phyloP scores from a whole-genome alignment of 2,797 vertebrate species.

The Kryptopterus vitreolus region DNA sequence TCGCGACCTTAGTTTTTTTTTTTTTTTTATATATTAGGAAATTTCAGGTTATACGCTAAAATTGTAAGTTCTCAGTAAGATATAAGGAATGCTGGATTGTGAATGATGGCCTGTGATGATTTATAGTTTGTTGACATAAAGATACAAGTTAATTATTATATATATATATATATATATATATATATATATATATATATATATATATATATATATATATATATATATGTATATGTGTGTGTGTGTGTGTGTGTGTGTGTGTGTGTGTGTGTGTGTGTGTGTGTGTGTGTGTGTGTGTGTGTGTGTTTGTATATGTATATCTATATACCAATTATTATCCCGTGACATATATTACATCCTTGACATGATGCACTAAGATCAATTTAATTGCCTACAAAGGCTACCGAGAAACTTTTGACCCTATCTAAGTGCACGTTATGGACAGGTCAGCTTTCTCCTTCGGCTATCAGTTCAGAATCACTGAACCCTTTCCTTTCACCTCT shows the following conservation, averaged over 20 bases:
- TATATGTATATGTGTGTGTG: no score
- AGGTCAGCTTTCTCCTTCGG: conserved; percentile 75
- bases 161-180: no score
- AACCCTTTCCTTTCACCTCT: conserved; percentile 57
- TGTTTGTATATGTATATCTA: no score
- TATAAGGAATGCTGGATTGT: conserved; percentile 45
- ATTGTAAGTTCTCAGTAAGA: neutral
- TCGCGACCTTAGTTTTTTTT: neutral
- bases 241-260: no score
- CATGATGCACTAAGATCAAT: neutral
- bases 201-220: no score
- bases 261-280: no score
- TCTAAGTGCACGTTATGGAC: conserved; percentile 60
- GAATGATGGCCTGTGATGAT: conserved; percentile 51
- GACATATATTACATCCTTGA: neutral
- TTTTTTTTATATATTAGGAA: neutral
- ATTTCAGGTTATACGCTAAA: no score
- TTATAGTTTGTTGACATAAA: conserved; percentile 71
- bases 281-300: no score
- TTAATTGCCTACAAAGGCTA: neutral
- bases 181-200: no score
- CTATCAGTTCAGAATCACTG: conserved; percentile 67
- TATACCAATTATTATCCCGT: neutral
- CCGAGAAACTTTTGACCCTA: conserved; percentile 31
- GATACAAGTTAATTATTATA: no score